phyloP scores from a whole-genome alignment of 2,797 vertebrate genomes.

The Gadopsis marmoratus region DNA sequence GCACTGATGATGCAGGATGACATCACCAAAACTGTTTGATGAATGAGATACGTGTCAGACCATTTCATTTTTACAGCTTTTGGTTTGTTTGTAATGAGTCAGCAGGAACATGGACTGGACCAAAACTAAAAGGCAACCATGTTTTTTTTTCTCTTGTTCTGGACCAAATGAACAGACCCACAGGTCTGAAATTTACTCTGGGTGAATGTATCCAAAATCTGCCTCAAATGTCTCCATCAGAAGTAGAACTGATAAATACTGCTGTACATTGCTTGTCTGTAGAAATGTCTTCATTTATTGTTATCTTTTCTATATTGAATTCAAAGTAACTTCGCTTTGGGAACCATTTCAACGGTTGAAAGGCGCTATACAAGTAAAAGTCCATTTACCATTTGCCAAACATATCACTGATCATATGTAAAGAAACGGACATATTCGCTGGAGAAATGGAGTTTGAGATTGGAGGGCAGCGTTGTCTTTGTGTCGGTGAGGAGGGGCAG shows the following conservation, averaged over 20 bases:
- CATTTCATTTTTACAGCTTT: neutral
- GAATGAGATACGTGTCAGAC: neutral
- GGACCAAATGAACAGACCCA: no score
- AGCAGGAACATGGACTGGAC: neutral
- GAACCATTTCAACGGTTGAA: no score
- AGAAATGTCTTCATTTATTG: neutral
- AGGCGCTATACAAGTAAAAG: no score
- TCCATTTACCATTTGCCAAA: neutral
- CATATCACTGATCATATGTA: neutral
- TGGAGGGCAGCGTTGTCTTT: neutral
- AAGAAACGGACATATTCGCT: neutral
- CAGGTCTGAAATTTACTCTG: no score
- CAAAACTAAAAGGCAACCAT: no score
- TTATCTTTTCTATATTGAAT: neutral
- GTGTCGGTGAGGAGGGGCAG: neutral
- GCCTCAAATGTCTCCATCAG: neutral
- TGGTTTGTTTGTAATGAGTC: neutral
- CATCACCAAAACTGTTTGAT: neutral
- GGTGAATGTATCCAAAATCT: neutral
- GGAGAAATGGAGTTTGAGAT: neutral
- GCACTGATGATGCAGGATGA: neutral
- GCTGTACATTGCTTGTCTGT: neutral
- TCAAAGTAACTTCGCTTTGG: neutral
- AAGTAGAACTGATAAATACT: neutral
- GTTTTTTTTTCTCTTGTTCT: no score